phyloP scores from a whole-genome alignment of 2,113 vertebrate species.

The Megalops atlanticus region DNA sequence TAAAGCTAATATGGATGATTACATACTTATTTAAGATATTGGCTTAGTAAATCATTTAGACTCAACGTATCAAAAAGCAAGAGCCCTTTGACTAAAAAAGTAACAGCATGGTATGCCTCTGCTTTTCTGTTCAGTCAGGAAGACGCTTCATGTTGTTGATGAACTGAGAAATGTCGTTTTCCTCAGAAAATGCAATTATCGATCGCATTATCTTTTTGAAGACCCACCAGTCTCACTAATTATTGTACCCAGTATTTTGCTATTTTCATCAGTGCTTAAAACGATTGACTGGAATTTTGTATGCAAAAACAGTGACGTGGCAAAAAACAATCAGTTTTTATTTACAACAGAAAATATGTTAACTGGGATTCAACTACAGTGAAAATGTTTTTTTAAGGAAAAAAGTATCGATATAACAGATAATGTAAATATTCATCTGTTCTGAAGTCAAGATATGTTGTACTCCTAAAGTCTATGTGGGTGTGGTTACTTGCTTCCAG shows the following conservation, averaged over 20 bases:
- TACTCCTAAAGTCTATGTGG: conserved; percentile 69
- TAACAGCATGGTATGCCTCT: no score
- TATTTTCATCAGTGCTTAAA: background rate
- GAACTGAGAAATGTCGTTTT: background rate
- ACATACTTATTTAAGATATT: background rate
- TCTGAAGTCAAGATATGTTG: conserved; percentile 65
- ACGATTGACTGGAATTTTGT: background rate
- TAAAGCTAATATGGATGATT: background rate
- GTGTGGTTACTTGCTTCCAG: conserved; percentile 70
- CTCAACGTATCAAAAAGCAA: background rate
- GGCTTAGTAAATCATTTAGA: background rate
- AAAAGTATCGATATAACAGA: conserved; percentile 74
- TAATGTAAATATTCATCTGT: conserved; percentile 76
- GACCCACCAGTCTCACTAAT: background rate
- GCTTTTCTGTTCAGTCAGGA: background rate
- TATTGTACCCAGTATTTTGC: background rate
- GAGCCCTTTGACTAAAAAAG: no score
- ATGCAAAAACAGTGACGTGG: background rate
- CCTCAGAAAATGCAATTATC: background rate
- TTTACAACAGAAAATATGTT: background rate
- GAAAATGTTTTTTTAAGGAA: conserved; percentile 56
- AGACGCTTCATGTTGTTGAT: no score
- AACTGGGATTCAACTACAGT: background rate
- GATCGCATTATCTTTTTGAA: background rate
- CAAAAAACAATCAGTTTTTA: background rate